A percentile compares a stretch with the other conserved stretches of the same genome.
Conservation (phyloP, 2,888 invertebrate genomes). For the Euplagia quadripunctaria region DNA sequence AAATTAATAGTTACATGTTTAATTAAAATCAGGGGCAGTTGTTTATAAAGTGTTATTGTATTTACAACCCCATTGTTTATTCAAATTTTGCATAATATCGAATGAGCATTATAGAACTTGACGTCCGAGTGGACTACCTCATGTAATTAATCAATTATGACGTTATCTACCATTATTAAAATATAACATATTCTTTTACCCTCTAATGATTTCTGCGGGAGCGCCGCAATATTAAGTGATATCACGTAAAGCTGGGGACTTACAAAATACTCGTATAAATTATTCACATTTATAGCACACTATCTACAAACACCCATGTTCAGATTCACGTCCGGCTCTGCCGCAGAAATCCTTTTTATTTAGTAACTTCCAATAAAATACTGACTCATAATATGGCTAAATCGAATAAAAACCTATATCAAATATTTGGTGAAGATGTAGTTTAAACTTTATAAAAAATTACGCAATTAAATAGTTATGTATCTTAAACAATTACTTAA, state of each 20-base stretch:
- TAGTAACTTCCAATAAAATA: conserved; percentile 83
- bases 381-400: conserved; percentile 87
- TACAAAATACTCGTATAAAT: conserved; percentile 87
- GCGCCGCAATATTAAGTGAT: conserved; percentile 79
- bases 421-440: conserved; percentile 86
- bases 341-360: conserved; percentile 77
- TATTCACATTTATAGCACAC: conserved; percentile 87
- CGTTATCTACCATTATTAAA: conserved; percentile 81
- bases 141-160: conserved; percentile 43
- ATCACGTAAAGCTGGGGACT: conserved; percentile 87
- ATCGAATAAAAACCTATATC: conserved; percentile 85
- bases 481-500: conserved; percentile 77
- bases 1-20: conserved; percentile 75
- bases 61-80: conserved; percentile 75
- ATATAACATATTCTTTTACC: conserved; percentile 78
- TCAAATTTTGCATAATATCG: conserved; percentile 67
- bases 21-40: conserved; percentile 76
- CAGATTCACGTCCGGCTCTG: conserved; percentile 79
- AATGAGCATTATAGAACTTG: conserved; percentile 82
- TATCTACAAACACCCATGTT: conserved; percentile 85
- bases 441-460: conserved; percentile 78
- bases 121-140: conserved; percentile 76
- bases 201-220: conserved; percentile 75
- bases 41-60: conserved; percentile 71
- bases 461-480: conserved; percentile 75